Evolutionary conservation across 2,797 vertebrate species (phyloP).

Genomic region (Malurus splendens): DNA sequence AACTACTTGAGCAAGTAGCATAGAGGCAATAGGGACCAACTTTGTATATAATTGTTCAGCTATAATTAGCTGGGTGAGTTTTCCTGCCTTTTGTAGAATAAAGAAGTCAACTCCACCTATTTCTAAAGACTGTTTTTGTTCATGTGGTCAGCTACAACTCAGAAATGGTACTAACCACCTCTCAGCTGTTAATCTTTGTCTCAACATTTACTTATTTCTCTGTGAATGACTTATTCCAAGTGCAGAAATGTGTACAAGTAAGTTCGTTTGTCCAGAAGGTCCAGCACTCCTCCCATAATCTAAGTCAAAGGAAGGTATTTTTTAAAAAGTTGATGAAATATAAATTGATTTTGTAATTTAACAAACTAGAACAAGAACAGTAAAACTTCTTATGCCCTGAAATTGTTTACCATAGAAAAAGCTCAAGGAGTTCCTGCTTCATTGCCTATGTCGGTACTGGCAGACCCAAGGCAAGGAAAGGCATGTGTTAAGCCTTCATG

Average conservation of each 20-base stretch:
- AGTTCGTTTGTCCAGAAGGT: background rate
- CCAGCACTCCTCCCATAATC: background rate
- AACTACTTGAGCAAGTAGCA: background rate
- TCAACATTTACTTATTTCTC: background rate
- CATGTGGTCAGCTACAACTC: background rate
- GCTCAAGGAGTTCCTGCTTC: constrained; percentile 42
- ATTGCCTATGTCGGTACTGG: constrained; percentile 54
- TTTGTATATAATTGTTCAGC: background rate
- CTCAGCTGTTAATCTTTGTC: background rate
- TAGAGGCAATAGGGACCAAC: background rate
- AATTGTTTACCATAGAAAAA: constrained; percentile 61
- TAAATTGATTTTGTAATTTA: background rate
- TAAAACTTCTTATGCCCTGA: constrained; percentile 30
- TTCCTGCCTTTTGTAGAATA: background rate
- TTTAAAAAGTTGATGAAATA: background rate
- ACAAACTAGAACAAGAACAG: background rate
- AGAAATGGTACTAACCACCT: background rate
- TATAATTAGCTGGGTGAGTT: background rate
- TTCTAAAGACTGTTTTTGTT: background rate
- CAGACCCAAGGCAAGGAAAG: constrained; percentile 1
- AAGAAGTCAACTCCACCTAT: background rate
- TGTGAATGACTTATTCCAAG: background rate
- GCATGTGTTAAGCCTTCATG: background rate
- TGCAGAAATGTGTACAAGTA: background rate
- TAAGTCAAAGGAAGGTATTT: background rate